phyloP scores from a whole-genome alignment of 2,113 vertebrate species.

The Osmerus eperlanus region DNA sequence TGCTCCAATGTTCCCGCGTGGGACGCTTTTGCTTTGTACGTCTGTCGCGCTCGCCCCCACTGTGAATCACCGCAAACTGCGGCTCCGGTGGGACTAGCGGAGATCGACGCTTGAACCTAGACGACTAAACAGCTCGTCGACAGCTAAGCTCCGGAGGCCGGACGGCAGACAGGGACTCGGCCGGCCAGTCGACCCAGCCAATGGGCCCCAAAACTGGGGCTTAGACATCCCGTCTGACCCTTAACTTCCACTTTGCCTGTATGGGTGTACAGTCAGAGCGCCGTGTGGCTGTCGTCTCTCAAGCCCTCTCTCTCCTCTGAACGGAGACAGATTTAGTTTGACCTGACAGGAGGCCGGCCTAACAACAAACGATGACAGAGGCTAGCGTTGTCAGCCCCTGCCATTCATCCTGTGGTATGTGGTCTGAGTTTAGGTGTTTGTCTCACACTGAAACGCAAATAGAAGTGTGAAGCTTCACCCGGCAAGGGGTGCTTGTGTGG shows the following conservation, averaged over 20 bases:
- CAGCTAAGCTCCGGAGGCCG: background rate
- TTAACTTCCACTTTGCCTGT: background rate
- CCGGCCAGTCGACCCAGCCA: background rate
- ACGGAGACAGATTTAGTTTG: background rate
- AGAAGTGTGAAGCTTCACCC: background rate
- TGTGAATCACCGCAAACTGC: background rate
- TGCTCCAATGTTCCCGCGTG: background rate
- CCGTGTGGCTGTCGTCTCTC: background rate
- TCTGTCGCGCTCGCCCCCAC: background rate
- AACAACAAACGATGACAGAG: too few relatives aligned
- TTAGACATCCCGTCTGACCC: background rate
- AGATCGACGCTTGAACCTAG: slow-evolving; percentile 8
- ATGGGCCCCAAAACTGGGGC: background rate
- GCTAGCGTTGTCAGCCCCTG: too few relatives aligned
- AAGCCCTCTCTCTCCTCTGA: background rate
- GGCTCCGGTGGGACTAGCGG: slow-evolving; percentile 2
- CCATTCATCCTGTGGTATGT: background rate
- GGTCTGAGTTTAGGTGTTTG: background rate
- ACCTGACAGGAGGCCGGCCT: background rate
- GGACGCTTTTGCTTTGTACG: background rate
- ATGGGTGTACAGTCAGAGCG: background rate
- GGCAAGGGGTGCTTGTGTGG: slow-evolving; percentile 1
- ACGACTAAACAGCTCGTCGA: background rate
- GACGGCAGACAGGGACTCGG: background rate
- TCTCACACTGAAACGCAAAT: background rate